Evolutionary conservation across 2,113 vertebrate species (phyloP).

Genomic region (Rhinoderma darwinii): DNA sequence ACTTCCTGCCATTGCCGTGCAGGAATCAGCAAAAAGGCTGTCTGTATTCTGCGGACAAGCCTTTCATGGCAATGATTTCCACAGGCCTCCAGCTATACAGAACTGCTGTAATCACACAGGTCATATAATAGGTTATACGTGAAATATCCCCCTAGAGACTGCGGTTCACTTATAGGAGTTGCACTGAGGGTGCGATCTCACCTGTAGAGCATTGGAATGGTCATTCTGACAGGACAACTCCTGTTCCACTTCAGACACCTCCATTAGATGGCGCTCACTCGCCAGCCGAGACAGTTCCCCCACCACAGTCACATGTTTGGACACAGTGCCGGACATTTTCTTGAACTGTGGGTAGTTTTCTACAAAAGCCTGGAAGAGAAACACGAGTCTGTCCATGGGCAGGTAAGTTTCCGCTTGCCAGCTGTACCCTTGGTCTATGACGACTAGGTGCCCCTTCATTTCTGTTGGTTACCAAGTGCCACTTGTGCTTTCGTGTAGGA

Average conservation of each 20-base stretch:
- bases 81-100: no score
- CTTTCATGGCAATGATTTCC: no score
- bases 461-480: not conserved
- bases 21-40: no score
- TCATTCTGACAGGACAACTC: slow-evolving; percentile 95
- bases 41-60: no score
- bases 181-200: slow-evolving; percentile 58
- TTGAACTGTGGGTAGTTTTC: slow-evolving; percentile 98
- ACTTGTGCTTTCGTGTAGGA: not conserved
- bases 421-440: not conserved
- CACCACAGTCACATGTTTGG: slow-evolving; percentile 95
- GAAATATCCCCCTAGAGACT: no score
- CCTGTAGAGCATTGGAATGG: slow-evolving; percentile 93
- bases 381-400: not conserved
- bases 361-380: slow-evolving; percentile 84
- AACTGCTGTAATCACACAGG: no score
- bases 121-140: no score
- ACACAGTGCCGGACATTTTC: slow-evolving; percentile 97
- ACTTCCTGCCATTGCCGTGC: no score
- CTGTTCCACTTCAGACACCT: slow-evolving; percentile 94
- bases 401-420: not conserved
- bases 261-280: slow-evolving; percentile 81
- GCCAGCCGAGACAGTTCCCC: slow-evolving; percentile 91
- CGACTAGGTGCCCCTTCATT: no score
- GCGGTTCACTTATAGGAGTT: not conserved